These are phyloP conservation scores for Prosopocoilus inquinatus DNA, from an alignment of 2,888 invertebrate genomes.

Conservation along the genomic window DNA sequence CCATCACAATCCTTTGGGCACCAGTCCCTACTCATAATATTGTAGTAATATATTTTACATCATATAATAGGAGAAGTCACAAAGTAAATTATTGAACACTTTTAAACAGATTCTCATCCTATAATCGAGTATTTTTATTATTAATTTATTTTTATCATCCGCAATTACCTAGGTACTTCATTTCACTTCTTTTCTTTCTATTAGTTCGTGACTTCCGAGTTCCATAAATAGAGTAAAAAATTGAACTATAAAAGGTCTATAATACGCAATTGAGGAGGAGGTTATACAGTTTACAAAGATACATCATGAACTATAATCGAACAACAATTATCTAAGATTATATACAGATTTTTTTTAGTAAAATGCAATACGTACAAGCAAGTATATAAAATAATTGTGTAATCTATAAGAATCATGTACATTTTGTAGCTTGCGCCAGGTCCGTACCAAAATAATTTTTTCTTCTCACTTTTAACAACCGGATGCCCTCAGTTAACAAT, in stretches of 20 bases:
- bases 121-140: no score
- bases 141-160: background rate
- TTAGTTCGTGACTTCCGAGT: constrained; percentile 6
- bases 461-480: constrained; percentile 5
- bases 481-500: no score
- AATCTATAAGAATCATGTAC: constrained; percentile 52
- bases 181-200: no score
- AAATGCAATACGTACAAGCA: constrained; percentile 52
- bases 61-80: constrained; percentile 7
- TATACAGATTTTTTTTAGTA: constrained; percentile 49
- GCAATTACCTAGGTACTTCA: background rate
- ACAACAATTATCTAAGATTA: constrained; percentile 45
- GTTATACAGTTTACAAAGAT: constrained; percentile 37
- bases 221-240: constrained; percentile 31
- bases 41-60: constrained; percentile 9
- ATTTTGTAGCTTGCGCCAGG: constrained; percentile 50
- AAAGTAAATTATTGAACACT: background rate
- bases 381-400: constrained; percentile 53
- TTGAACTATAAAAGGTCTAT: constrained; percentile 38
- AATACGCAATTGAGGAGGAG: constrained; percentile 23
- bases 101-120: background rate
- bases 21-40: constrained; percentile 41
- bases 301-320: constrained; percentile 38
- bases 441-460: constrained; percentile 12
- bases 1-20: constrained; percentile 50